Evolutionary conservation across 2,113 vertebrate species (phyloP).

Genomic region (Circaetus gallicus): DNA sequence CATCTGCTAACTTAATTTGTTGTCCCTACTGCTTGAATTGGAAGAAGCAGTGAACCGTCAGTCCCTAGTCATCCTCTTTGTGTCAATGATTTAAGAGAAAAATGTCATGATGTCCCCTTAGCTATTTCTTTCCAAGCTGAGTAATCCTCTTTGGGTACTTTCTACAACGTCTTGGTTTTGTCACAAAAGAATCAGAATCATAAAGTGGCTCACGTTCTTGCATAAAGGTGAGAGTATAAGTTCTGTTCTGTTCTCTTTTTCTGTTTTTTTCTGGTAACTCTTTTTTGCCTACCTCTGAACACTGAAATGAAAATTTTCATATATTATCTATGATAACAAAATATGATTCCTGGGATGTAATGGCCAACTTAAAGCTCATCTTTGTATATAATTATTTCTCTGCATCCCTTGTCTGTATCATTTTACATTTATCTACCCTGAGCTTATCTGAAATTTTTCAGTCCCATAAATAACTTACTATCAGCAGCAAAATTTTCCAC

Average conservation of each 20-base stretch:
- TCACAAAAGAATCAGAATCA: neutral
- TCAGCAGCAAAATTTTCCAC: neutral
- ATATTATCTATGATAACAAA: neutral
- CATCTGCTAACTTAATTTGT: neutral
- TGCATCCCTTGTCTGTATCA: neutral
- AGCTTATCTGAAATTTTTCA: neutral
- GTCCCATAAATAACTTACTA: neutral
- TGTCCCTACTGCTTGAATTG: neutral
- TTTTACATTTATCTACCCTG: neutral
- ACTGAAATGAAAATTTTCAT: neutral
- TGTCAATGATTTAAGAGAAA: neutral
- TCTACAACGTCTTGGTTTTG: neutral
- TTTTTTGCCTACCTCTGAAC: neutral
- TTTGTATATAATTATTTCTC: neutral
- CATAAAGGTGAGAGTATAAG: neutral
- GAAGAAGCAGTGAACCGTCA: neutral
- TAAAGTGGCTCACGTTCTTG: neutral
- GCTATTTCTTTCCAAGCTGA: neutral
- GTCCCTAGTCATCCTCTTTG: neutral
- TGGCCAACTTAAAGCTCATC: neutral
- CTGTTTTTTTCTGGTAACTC: neutral
- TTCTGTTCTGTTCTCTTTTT: neutral
- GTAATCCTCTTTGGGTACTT: neutral
- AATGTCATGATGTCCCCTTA: neutral
- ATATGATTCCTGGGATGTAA: neutral